These are phyloP conservation scores for Pseudomyrmex pallidus DNA, from an alignment of 1,140 invertebrate species.

Conservation along the genomic window DNA sequence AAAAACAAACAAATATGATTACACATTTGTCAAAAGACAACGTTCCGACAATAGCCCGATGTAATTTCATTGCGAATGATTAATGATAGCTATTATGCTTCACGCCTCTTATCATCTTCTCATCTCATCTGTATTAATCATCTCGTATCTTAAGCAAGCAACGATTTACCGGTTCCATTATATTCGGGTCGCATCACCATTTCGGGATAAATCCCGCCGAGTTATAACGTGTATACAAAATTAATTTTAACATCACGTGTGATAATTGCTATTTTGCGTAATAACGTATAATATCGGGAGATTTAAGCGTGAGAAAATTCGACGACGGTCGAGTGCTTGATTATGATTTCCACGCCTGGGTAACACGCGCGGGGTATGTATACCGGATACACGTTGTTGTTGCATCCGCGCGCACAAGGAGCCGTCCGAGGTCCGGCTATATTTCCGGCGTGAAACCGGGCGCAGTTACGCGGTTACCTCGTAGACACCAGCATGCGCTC, in stretches of 20 bases:
- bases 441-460: conserved; percentile 45
- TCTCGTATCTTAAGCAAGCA: background rate
- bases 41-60: background rate
- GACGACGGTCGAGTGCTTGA: conserved; percentile 31
- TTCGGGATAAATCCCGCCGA: background rate
- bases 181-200: background rate
- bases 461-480: conserved; percentile 40
- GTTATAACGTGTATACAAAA: background rate
- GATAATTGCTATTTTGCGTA: background rate
- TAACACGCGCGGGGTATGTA: background rate
- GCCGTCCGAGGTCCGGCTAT: background rate
- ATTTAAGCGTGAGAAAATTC: conserved; percentile 12
- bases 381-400: too few relatives aligned
- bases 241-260: background rate
- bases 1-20: too few relatives aligned
- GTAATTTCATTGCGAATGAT: background rate
- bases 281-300: background rate
- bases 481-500: conserved; percentile 29
- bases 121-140: background rate
- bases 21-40: too few relatives aligned
- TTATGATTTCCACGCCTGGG: conserved; percentile 24
- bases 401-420: conserved; percentile 14
- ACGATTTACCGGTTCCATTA: background rate
- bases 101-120: too few relatives aligned
- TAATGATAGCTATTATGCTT: background rate